Conservation (phyloP, 2,888 invertebrate species). For the Pheosia gnoma region DNA sequence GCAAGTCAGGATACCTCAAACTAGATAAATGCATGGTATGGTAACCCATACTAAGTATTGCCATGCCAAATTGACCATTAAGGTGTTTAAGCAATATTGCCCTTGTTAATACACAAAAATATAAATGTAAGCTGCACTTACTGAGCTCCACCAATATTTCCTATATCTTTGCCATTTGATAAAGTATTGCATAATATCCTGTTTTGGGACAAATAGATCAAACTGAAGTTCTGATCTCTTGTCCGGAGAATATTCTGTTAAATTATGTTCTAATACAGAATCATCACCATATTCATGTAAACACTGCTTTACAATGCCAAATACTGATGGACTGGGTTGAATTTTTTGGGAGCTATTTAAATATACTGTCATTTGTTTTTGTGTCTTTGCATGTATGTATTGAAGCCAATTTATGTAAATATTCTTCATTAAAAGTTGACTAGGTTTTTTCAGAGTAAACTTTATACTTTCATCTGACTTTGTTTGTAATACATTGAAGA, state of each 20-base stretch:
- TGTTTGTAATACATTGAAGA: conserved; percentile 52
- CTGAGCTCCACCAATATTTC: conserved; percentile 94
- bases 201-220: conserved; percentile 70
- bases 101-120: background rate
- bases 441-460: conserved; percentile 56
- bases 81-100: background rate
- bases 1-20: too few relatives aligned
- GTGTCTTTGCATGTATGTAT: conserved; percentile 58
- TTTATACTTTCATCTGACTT: conserved; percentile 32
- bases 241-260: conserved; percentile 35
- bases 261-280: conserved; percentile 38
- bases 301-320: conserved; percentile 50
- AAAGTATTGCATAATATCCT: conserved; percentile 85
- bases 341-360: conserved; percentile 34
- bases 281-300: conserved; percentile 34
- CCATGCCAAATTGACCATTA: background rate
- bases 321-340: conserved; percentile 30
- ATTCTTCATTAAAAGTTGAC: conserved; percentile 63
- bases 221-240: conserved; percentile 58
- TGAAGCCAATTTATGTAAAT: conserved; percentile 66
- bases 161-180: conserved; percentile 90
- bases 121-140: conserved; percentile 62
- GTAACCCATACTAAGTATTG: too few relatives aligned
- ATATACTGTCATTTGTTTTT: conserved; percentile 60
- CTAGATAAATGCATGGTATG: too few relatives aligned